Evolutionary conservation across 1,140 invertebrate species (phyloP).

Genomic region (Hypsibius dujardini): DNA sequence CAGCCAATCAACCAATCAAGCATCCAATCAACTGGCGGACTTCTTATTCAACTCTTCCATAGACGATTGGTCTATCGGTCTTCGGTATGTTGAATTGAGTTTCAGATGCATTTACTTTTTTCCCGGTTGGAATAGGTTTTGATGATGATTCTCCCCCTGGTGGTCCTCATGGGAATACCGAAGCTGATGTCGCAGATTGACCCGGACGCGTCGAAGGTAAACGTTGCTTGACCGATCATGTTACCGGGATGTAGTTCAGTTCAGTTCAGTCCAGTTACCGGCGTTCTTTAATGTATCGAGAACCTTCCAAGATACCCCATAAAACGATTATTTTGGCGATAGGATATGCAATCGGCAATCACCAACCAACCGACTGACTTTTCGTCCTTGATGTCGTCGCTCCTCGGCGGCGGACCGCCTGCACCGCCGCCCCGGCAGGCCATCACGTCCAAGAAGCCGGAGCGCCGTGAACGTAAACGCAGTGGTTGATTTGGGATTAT

Average conservation of each 20-base stretch:
- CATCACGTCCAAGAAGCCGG: too few relatives aligned
- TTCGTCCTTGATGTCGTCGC: background rate
- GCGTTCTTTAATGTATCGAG: background rate
- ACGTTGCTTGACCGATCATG: background rate
- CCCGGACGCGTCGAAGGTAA: constrained; percentile 69
- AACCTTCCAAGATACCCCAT: background rate
- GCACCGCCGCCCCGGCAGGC: background rate
- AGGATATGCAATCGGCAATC: constrained; percentile 5
- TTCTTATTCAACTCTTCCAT: too few relatives aligned
- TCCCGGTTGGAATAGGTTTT: constrained; percentile 42
- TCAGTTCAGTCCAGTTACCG: background rate
- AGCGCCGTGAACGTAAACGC: background rate
- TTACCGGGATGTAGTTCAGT: background rate
- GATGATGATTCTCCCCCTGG: constrained; percentile 82
- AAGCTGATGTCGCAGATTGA: constrained; percentile 77
- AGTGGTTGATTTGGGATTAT: background rate
- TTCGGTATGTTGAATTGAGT: constrained; percentile 18
- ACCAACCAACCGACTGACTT: background rate
- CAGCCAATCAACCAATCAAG: too few relatives aligned
- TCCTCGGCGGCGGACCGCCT: background rate
- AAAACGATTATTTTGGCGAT: background rate
- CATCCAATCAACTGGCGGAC: too few relatives aligned
- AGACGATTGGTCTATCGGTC: background rate
- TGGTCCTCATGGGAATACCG: constrained; percentile 76
- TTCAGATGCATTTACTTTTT: constrained; percentile 20